Percentiles rank a stretch among this genome's conserved stretches.
These are phyloP conservation scores for Physella acuta DNA, from an alignment of 1,140 invertebrate genomes.

Conservation along the genomic window DNA sequence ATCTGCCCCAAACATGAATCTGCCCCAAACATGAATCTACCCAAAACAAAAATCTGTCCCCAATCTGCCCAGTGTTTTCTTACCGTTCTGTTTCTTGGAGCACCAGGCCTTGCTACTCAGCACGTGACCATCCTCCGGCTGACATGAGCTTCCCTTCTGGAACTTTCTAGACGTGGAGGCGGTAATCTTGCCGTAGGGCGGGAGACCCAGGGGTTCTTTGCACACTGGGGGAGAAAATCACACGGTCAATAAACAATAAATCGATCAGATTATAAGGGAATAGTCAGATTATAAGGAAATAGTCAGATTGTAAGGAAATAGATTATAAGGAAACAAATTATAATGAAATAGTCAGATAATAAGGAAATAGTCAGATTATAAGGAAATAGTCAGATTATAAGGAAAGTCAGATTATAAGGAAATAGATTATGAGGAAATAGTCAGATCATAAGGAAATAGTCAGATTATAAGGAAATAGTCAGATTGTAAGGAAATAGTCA, in stretches of 20 bases:
- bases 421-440: too few relatives aligned
- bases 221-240: conserved; percentile 58
- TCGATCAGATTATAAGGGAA: background rate
- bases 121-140: conserved; percentile 65
- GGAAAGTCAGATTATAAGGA: too few relatives aligned
- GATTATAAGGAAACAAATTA: background rate
- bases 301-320: too few relatives aligned
- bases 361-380: too few relatives aligned
- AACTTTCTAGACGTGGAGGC: conserved; percentile 61
- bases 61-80: too few relatives aligned
- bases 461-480: too few relatives aligned
- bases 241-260: background rate
- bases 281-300: background rate
- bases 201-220: conserved; percentile 63
- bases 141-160: conserved; percentile 62
- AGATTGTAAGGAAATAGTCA: too few relatives aligned
- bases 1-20: too few relatives aligned
- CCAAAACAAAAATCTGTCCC: too few relatives aligned
- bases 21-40: too few relatives aligned
- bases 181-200: conserved; percentile 63
- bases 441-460: too few relatives aligned
- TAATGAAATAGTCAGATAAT: background rate
- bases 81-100: conserved; percentile 64
- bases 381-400: too few relatives aligned
- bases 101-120: conserved; percentile 66